Conservation (phyloP, 2,797 vertebrate genomes). For the Aplochiton taeniatus region DNA sequence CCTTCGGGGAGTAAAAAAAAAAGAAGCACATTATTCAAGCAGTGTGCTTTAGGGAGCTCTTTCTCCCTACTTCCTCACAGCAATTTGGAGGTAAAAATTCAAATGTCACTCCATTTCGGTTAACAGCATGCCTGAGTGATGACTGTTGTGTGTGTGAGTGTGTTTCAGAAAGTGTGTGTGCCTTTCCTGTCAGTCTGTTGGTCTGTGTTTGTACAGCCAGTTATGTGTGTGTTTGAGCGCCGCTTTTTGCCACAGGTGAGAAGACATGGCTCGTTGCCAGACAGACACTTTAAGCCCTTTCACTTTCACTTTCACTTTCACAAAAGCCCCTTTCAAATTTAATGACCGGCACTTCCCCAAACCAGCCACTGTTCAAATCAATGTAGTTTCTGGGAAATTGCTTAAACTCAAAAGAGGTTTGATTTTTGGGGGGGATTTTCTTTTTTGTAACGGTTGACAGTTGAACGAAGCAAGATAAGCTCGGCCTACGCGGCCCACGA, state of each 20-base stretch:
- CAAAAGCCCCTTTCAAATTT: neutral
- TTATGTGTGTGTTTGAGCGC: neutral
- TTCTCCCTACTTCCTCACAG: conserved; percentile 1
- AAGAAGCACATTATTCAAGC: neutral
- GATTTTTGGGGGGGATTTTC: no score
- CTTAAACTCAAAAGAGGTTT: no score
- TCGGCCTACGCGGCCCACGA: no score
- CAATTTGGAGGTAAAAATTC: neutral
- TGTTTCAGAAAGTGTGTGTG: neutral
- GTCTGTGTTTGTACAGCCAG: neutral
- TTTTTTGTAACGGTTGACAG: no score
- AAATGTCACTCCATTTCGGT: neutral
- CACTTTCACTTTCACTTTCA: neutral
- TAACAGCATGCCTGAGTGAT: neutral
- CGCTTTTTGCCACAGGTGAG: neutral
- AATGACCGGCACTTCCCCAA: no score
- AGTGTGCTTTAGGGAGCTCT: neutral
- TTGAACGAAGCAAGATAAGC: no score
- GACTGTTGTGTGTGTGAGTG: neutral
- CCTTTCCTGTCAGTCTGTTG: neutral
- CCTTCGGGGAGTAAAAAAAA: neutral
- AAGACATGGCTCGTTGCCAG: neutral
- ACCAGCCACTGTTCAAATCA: no score
- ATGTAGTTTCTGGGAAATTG: no score
- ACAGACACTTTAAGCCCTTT: neutral